Evolutionary conservation across 1,140 invertebrate genomes (phyloP), one percentile per base, ranked within the genome.

Genomic region (Habropoda laboriosa): DNA sequence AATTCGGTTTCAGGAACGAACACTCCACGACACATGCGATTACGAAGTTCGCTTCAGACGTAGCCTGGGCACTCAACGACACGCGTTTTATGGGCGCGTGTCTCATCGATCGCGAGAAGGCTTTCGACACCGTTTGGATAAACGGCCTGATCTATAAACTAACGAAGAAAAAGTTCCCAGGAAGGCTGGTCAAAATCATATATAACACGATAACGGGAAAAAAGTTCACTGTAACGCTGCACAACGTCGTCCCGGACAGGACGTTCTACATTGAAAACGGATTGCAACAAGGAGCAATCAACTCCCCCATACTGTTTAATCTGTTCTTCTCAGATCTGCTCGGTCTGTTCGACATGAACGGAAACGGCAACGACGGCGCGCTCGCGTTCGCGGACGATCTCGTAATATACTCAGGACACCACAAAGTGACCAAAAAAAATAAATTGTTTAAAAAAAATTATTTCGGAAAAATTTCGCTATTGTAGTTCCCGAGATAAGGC

Each of bases 301-400:
- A 63, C 18, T 63, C n/a, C 0, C 32, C 21, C 2, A 42, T 63
- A 38, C 18, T 63, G 1, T 63, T 45, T 24, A 63, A 24, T 7
- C 18, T 70, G 12, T 55, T 27, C n/a, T 40, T 4, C 0, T 16
- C n/a, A 1, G 35, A 70, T 16, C 40, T 18, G 18, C 6, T 70
- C 18, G 38, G 16, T 0, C 27, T 67, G 2, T 79, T 79, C 13
- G 60, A 45, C 3, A 24, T 30, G 0, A 10, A 71, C 10, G 58
- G 30, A 3, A 32, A 27, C 8, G 1, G 3, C 0, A 67, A 53
- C 1, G 24, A 27, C n/a, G 75, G 27, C n/a, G 75, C 55, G 4
- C 1, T 83, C 6, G 71, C 71, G 7, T 81, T 78, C 8, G 79
- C 79, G 12, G 79, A 83, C 30, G 79, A 86, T 45, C 12, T 81